These are phyloP conservation scores for Pseudorhiza aurosa DNA, from an alignment of 30 jellyfish, hydroid and myxozoan genomes.

Conservation along the genomic window DNA sequence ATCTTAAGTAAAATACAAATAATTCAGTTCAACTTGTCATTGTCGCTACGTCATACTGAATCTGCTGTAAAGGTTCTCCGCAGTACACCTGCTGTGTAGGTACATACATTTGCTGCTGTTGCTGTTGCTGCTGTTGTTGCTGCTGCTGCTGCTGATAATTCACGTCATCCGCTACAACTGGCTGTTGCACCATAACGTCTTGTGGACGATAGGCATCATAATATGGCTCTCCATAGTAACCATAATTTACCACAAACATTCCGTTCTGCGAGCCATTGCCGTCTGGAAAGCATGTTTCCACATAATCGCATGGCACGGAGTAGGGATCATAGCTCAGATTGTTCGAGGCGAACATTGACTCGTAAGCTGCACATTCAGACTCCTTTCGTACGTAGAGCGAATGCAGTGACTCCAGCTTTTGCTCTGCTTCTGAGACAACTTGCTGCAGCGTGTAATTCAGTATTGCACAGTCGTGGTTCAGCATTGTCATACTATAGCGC, in stretches of 20 bases:
- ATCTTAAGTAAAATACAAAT: too few relatives aligned
- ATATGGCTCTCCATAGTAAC: conserved; percentile 25
- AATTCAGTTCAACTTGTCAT: not conserved
- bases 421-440: conserved; percentile 80
- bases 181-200: conserved; percentile 26
- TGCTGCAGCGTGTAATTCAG: conserved; percentile 78
- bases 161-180: not conserved
- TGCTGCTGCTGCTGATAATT: conserved; percentile 14
- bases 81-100: conserved; percentile 18
- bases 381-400: conserved; percentile 55
- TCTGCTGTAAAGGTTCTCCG: not conserved
- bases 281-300: conserved; percentile 28
- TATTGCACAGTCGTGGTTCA: conserved; percentile 79
- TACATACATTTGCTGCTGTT: not conserved
- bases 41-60: not conserved
- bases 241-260: conserved; percentile 2
- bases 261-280: not conserved
- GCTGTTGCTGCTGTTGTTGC: not conserved
- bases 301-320: conserved; percentile 14
- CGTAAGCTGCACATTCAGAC: conserved; percentile 69
- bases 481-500: conserved; percentile 53
- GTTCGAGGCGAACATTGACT: conserved; percentile 37
- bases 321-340: conserved; percentile 33
- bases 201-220: conserved; percentile 39
- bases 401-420: conserved; percentile 57